Evolutionary conservation across 2,113 vertebrate genomes (phyloP).

Genomic region (Micromys minutus): DNA sequence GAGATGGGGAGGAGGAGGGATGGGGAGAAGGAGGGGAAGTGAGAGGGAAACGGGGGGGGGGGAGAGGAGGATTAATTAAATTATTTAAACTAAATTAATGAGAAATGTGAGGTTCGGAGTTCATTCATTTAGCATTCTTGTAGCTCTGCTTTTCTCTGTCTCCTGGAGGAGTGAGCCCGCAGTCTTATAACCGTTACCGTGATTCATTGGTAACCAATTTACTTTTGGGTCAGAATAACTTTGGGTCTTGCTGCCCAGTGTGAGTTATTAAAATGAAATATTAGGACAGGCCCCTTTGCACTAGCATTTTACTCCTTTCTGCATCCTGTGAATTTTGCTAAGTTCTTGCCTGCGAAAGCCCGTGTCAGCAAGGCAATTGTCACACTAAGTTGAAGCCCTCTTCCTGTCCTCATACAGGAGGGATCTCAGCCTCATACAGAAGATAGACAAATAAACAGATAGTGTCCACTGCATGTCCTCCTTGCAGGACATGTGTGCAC

Average conservation of each 20-base stretch:
- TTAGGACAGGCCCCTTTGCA: neutral
- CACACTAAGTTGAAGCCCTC: neutral
- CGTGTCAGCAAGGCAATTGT: neutral
- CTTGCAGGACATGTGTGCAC: neutral
- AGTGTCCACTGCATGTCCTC: neutral
- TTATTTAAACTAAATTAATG: neutral
- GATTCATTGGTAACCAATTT: conserved; percentile 47
- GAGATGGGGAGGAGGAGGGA: no score
- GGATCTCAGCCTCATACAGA: neutral
- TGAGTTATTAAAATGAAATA: conserved; percentile 62
- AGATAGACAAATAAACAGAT: neutral
- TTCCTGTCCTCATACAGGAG: neutral
- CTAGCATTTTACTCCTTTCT: conserved; percentile 42
- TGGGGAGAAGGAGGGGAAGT: neutral
- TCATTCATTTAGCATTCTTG: neutral
- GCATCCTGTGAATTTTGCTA: neutral
- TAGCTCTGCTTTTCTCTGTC: neutral
- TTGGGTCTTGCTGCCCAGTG: conserved; percentile 30
- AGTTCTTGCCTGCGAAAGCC: neutral
- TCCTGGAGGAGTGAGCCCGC: neutral
- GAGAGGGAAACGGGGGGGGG: no score
- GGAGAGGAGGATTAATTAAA: neutral
- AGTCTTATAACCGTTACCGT: neutral
- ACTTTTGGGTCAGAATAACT: conserved; percentile 56
- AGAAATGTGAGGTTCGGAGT: neutral